phyloP scores from a whole-genome alignment of 2,888 invertebrate genomes.

The Dryococelus australis region DNA sequence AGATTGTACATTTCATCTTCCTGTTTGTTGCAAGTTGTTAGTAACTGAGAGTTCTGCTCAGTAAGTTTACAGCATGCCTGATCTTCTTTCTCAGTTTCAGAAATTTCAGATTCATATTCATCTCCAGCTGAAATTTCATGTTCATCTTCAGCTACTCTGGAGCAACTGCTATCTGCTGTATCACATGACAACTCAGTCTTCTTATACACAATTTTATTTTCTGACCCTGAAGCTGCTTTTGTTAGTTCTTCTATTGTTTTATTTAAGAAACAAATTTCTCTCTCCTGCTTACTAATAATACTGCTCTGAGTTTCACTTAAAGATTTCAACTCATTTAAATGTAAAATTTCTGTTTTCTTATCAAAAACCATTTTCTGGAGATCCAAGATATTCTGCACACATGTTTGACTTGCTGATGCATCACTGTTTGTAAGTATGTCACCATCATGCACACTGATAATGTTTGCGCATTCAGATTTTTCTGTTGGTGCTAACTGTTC shows the following conservation, averaged over 20 bases:
- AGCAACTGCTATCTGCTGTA: background rate
- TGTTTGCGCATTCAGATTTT: background rate
- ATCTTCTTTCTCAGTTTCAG: background rate
- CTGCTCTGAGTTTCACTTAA: background rate
- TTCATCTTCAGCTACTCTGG: background rate
- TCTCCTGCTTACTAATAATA: background rate
- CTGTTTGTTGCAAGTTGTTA: background rate
- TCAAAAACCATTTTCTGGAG: background rate
- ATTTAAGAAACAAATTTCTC: background rate
- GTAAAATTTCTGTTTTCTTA: background rate
- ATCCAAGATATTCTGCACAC: background rate
- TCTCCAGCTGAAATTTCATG: background rate
- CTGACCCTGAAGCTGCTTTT: background rate
- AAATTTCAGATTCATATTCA: too few species aligned
- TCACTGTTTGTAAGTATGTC: background rate
- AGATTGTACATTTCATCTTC: background rate
- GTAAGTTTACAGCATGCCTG: background rate
- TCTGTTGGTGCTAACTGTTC: background rate
- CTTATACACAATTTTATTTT: background rate
- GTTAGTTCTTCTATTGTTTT: background rate
- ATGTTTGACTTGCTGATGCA: background rate
- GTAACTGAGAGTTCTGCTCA: background rate
- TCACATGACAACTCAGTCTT: background rate
- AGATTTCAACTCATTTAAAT: background rate
- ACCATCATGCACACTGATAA: background rate